Base-by-base conservation (phyloP, 2,888 invertebrate species). In the Mantis religiosa region DNA sequence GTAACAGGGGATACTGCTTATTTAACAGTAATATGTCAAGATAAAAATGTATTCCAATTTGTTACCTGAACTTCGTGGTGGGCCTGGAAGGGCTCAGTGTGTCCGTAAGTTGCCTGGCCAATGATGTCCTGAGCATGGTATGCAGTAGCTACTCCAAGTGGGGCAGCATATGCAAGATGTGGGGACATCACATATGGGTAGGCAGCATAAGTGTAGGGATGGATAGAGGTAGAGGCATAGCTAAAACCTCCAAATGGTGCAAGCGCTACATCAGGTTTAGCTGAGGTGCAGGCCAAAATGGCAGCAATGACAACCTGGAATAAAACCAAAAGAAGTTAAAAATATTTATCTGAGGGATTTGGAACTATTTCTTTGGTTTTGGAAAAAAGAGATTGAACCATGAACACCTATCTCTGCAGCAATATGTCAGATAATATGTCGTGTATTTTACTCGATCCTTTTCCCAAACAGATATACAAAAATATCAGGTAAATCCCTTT, bases 291-390 rank as follows among this genome's bases (percentile, higher is more conserved):
- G 89, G 93, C 93, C 91, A 93, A 91, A 92, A 94, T 93, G 93
- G 94, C 94, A 92, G 94, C 93, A 93, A 95, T 93, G 92, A 94
- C 94, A 93, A 95, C 94, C 95, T 95, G 93, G 7, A 82, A 88
- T 0, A 81, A 3, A 87, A 82, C 14, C 20, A 87, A 84, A 20
- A 34, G 14, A 15, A 2, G 71, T 85, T 25, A 12, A 41, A 41
- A 41, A 41, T 12, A 41, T 12, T 12, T 41, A 12, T 41, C 12
- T 41, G 41, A 41, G 41, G 12, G 12, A 41, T 41, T 41, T 41
- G 41, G 41, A 9, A 12, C 41, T 12, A 12, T 41, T 12, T 41
- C 41, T 41, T 41, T 1, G 12, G 9, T 41, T 41, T 41, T 41
- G 41, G 41, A 41, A 9, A 12, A 12, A 12, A 41, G 41, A 1